A percentile compares a stretch with the other conserved stretches of the same genome.
Evolutionary conservation across 2,888 invertebrate genomes (phyloP).

Genomic region (Allophyes oxyacanthae): DNA sequence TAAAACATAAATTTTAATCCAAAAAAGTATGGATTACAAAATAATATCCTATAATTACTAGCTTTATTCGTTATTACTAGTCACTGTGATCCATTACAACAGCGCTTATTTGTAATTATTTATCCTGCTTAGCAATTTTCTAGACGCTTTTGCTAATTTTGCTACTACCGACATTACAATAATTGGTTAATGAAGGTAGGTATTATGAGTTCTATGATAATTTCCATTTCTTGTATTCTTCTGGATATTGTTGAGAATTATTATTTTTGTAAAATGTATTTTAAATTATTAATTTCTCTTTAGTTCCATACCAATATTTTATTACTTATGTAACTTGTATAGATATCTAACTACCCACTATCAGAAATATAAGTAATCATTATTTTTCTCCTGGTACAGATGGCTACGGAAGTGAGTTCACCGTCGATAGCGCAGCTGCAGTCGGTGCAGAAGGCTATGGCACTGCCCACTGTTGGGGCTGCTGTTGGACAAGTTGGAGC

Average conservation of each 20-base stretch:
- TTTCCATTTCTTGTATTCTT: too few relatives aligned
- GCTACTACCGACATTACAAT: background rate
- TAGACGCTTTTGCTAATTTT: conserved; percentile 4
- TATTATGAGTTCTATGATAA: too few relatives aligned
- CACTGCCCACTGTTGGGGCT: conserved; percentile 88
- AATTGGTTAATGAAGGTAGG: background rate
- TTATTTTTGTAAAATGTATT: too few relatives aligned
- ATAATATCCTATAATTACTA: background rate
- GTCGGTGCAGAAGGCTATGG: conserved; percentile 87
- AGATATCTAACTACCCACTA: background rate
- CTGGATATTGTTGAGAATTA: too few relatives aligned
- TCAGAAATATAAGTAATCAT: background rate
- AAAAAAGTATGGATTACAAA: conserved; percentile 10
- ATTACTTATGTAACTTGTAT: too few relatives aligned
- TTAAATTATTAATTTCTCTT: too few relatives aligned
- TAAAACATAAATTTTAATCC: too few relatives aligned
- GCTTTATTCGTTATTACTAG: too few relatives aligned
- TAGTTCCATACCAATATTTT: too few relatives aligned
- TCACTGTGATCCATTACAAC: conserved; percentile 5
- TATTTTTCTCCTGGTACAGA: conserved; percentile 58
- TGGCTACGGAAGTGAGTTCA: conserved; percentile 82
- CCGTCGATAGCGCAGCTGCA: conserved; percentile 79
- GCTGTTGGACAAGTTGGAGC: conserved; percentile 89
- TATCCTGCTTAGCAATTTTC: conserved; percentile 3
- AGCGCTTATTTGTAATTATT: background rate